Evolutionary conservation across 2,113 vertebrate species (phyloP).

Genomic region (Seriola rivoliana): DNA sequence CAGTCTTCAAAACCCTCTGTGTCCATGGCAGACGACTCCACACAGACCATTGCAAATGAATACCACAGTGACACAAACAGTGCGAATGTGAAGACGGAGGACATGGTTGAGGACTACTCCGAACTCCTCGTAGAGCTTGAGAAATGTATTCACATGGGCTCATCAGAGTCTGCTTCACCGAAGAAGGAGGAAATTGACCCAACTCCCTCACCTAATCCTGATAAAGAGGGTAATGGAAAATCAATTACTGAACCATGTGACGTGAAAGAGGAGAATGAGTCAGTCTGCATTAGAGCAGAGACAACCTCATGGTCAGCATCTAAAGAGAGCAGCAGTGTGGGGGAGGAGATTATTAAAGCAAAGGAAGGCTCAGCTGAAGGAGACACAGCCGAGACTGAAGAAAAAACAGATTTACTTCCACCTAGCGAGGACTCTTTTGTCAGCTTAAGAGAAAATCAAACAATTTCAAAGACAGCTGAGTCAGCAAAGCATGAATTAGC

Average conservation of each 20-base stretch:
- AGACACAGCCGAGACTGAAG: conserved; percentile 37
- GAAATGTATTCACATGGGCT: conserved; percentile 72
- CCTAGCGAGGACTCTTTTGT: conserved; percentile 54
- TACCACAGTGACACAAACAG: conserved; percentile 60
- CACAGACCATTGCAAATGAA: conserved; percentile 58
- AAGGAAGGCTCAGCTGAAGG: conserved; percentile 46
- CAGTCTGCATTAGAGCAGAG: conserved; percentile 70
- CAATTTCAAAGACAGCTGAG: conserved; percentile 62
- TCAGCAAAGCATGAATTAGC: conserved; percentile 61
- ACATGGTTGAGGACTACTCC: conserved; percentile 82
- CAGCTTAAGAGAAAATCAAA: conserved; percentile 60
- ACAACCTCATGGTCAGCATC: conserved; percentile 47
- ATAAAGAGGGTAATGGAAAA: conserved; percentile 60
- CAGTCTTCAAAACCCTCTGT: conserved; percentile 68
- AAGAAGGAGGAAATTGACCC: conserved; percentile 63
- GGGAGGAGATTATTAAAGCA: conserved; percentile 52
- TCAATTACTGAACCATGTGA: conserved; percentile 71
- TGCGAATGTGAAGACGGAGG: conserved; percentile 83
- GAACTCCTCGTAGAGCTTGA: conserved; percentile 78
- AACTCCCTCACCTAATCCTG: conserved; percentile 50
- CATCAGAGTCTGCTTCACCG: conserved; percentile 74
- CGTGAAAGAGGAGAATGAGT: conserved; percentile 82
- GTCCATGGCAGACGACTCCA: conserved; percentile 74
- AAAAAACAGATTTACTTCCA: conserved; percentile 53
- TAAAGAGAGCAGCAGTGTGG: conserved; percentile 51